Evolutionary conservation across 1,140 invertebrate genomes (phyloP), one percentile per base, ranked within the genome.

Genomic region (Bombus sylvicola): DNA sequence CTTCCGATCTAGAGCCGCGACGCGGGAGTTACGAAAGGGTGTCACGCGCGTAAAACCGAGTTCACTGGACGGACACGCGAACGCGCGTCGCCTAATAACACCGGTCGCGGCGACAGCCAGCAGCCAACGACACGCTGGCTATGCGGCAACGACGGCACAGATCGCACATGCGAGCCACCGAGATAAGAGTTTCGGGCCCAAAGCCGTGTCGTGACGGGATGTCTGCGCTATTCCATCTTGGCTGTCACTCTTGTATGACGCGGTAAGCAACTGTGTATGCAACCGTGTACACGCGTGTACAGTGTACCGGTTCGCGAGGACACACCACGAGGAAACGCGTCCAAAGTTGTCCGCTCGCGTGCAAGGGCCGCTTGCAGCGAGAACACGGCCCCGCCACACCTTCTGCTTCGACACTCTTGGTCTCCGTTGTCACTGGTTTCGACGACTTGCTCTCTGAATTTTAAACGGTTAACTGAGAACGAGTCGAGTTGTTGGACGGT

Each of bases 131-230:
- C 62, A 37, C 53, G 34, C 43, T 13, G 43, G 73, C 72, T 47
- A 74, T 74, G 75, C 76, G n/a, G 28, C 71, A n/a, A 66, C 64
- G 72, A 64, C 81, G 47, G n/a, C 71, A 62, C 59, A 62, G 68
- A 93, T 93, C 83, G 89, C 89, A 88, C 93, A 94, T 92, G 93
- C 93, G 90, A 93, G 66, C 77, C 76, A 78, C 12, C 39, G 57
- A 92, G 93, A 94, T 93, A 94, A 94, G 90, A 80, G 89, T 80
- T 88, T 80, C 68, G 83, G 82, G 86, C 87, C 90, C 81, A 92
- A 91, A 91, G 89, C 80, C 72, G 86, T 91, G 87, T 92, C 93
- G 92, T 92, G 92, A 92, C 92, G 91, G 91, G 91, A 92, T 92
- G 91, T 83, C 89, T 69, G 81, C 34, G 85, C 85, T 78, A 85